Percentiles rank a stretch among this genome's conserved stretches.
Evolutionary conservation across 1,140 invertebrate genomes (phyloP).

Genomic region (Metopolophium dirhodum): DNA sequence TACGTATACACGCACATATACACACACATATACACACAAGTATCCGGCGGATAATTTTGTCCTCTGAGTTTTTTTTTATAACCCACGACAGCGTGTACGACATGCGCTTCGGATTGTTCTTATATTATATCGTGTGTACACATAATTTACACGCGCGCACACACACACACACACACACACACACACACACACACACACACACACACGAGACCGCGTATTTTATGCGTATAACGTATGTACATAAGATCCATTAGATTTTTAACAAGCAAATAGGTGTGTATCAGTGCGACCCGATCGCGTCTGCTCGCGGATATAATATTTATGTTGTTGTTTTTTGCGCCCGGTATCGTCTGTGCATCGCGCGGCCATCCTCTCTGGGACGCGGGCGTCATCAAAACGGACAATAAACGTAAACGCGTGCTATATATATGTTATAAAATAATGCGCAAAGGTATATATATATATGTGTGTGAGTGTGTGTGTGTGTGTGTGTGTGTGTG

Average conservation of each 20-base stretch:
- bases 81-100: not conserved
- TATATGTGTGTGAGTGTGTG: too few relatives aligned
- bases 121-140: not conserved
- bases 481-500: too few relatives aligned
- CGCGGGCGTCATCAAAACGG: not conserved
- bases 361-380: not conserved
- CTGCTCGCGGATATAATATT: slow-evolving; percentile 21
- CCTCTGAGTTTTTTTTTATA: not conserved
- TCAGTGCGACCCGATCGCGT: not conserved
- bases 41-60: not conserved
- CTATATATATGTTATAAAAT: not conserved
- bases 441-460: not conserved
- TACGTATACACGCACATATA: too few relatives aligned
- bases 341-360: slow-evolving; percentile 21
- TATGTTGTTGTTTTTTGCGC: slow-evolving; percentile 33
- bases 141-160: not conserved
- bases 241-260: slow-evolving; percentile 14
- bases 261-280: slow-evolving; percentile 12
- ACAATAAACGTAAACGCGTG: not conserved
- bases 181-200: not conserved
- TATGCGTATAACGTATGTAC: not conserved
- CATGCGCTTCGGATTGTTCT: slow-evolving; percentile 7
- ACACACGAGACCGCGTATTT: not conserved
- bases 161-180: not conserved
- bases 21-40: not conserved